phyloP scores from a whole-genome alignment of 1,140 invertebrate species.

The Caenorhabditis inopinata region DNA sequence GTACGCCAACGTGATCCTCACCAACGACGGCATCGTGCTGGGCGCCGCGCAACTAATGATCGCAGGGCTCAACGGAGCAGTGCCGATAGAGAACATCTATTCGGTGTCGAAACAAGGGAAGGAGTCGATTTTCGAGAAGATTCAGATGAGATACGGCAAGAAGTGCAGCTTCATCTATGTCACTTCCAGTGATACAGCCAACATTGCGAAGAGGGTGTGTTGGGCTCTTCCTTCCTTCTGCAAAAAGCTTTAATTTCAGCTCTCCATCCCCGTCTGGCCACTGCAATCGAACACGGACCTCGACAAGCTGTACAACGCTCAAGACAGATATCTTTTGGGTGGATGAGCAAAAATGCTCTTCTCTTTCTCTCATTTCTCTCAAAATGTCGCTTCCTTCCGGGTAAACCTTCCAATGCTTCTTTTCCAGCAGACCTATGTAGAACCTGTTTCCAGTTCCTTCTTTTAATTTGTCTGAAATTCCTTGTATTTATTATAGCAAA shows the following conservation, averaged over 20 bases:
- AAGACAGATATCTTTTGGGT: background rate
- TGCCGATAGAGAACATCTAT: background rate
- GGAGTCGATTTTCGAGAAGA: conserved; percentile 10
- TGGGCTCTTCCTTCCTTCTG: no score
- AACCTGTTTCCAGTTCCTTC: no score
- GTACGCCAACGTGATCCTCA: background rate
- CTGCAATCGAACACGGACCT: background rate
- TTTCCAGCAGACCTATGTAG: no score
- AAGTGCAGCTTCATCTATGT: conserved; percentile 6
- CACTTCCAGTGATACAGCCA: background rate
- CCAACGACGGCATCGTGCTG: background rate
- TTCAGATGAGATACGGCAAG: conserved; percentile 15
- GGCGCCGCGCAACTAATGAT: background rate
- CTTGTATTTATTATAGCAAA: no score
- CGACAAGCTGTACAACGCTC: background rate
- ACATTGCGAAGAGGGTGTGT: background rate
- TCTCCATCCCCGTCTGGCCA: background rate
- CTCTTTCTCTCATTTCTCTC: background rate
- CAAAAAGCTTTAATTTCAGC: background rate
- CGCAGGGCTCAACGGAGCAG: background rate
- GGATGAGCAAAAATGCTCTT: background rate
- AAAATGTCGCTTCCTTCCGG: background rate
- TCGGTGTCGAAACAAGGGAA: background rate
- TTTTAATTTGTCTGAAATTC: no score
- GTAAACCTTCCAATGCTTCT: no score